A percentile compares a stretch with the other conserved stretches of the same genome.
phyloP scores from a whole-genome alignment of 2,888 invertebrate genomes.

The Dynastes grantii region DNA sequence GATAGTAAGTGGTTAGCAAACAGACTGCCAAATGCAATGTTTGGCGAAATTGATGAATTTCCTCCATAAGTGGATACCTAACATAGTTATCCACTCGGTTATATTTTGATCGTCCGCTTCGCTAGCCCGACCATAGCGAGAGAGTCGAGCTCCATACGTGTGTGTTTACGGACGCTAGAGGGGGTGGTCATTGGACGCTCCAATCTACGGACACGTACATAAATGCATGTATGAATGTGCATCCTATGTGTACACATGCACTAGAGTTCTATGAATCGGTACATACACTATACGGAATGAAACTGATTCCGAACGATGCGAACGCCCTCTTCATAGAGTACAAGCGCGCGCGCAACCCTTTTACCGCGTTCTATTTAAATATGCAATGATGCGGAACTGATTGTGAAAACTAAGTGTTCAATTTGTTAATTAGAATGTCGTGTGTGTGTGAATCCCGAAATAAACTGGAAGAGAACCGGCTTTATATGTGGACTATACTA shows the following conservation, averaged over 20 bases:
- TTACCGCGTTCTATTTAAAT: conserved; percentile 34
- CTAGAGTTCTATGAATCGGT: not conserved
- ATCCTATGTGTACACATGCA: not conserved
- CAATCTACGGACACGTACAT: too few relatives aligned
- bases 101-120: conserved; percentile 58
- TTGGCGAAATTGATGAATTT: conserved; percentile 61
- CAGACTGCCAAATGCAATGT: conserved; percentile 63
- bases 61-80: conserved; percentile 60
- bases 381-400: conserved; percentile 40
- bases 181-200: not conserved
- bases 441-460: conserved; percentile 11
- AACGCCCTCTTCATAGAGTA: not conserved
- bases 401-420: conserved; percentile 44
- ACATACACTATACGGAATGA: conserved; percentile 21
- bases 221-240: not conserved
- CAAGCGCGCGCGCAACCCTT: conserved; percentile 5
- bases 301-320: conserved; percentile 8
- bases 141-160: not conserved
- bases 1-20: conserved; percentile 60
- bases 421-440: conserved; percentile 45
- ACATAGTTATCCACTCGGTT: conserved; percentile 62
- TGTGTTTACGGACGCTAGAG: not conserved
- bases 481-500: not conserved
- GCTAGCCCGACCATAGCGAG: not conserved
- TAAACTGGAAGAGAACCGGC: not conserved